Percentiles rank a stretch among this genome's conserved stretches.
Evolutionary conservation across 2,797 vertebrate genomes (phyloP).

Genomic region (Phylloscopus collybita): DNA sequence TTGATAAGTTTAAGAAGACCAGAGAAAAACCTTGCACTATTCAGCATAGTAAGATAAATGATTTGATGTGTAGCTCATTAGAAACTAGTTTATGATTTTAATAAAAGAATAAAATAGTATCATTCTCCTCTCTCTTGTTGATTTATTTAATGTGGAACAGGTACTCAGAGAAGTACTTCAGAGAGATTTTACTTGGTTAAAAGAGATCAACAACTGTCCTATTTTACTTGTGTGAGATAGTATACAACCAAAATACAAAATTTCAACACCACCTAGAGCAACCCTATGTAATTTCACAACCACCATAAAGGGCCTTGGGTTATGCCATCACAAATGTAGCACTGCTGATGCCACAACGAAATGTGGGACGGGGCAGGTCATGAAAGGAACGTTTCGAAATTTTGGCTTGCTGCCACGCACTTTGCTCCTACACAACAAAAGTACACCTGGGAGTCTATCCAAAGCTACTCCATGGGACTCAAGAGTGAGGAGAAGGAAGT

Average conservation of each 20-base stretch:
- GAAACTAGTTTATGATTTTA: conserved; percentile 4
- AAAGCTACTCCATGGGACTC: neutral
- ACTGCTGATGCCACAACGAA: neutral
- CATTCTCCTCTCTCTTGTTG: neutral
- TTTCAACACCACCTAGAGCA: neutral
- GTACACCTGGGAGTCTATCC: neutral
- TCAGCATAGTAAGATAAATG: neutral
- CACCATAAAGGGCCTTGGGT: neutral
- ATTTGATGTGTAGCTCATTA: neutral
- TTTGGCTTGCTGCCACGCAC: neutral
- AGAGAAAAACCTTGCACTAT: neutral
- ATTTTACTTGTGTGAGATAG: neutral
- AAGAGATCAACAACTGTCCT: neutral
- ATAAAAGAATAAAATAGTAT: neutral
- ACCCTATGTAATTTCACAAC: neutral
- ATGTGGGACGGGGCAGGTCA: neutral
- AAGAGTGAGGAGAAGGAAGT: neutral
- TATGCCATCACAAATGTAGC: neutral
- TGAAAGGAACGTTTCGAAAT: neutral
- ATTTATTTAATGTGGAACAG: neutral
- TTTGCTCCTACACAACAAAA: neutral
- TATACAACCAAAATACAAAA: neutral
- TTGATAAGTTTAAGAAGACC: neutral
- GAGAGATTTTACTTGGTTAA: neutral
- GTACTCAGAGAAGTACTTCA: neutral